Evolutionary conservation across 92 coral and sea anemone genomes (phyloP).

Genomic region (Paragorgia papillata): DNA sequence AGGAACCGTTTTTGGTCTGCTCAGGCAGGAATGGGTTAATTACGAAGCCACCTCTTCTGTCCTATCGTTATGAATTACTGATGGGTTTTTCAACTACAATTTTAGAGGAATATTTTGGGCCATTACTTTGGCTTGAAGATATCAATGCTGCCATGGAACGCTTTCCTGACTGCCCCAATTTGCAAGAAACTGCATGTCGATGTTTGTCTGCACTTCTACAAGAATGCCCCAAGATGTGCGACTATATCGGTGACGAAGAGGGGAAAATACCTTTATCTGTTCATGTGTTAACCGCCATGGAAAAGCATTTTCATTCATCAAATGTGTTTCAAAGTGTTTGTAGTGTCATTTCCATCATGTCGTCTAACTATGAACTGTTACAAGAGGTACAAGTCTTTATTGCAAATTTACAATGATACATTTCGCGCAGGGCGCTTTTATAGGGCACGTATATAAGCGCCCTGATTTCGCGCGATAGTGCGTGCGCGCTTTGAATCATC

Average conservation of each 20-base stretch:
- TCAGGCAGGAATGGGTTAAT: too few relatives aligned
- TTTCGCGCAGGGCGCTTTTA: too few relatives aligned
- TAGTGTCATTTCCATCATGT: constrained; percentile 61
- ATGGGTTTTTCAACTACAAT: constrained; percentile 4
- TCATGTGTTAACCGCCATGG: constrained; percentile 69
- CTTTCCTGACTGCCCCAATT: constrained; percentile 69
- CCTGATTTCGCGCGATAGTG: too few relatives aligned
- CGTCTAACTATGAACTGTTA: constrained; percentile 54
- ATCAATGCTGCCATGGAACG: constrained; percentile 76
- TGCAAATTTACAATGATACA: neutral
- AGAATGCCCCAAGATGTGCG: constrained; percentile 61
- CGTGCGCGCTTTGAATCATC: too few relatives aligned
- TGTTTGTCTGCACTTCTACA: constrained; percentile 64
- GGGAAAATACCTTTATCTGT: constrained; percentile 66
- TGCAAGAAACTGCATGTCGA: constrained; percentile 68
- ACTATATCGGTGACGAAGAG: constrained; percentile 62
- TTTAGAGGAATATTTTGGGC: constrained; percentile 48
- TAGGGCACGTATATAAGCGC: too few relatives aligned
- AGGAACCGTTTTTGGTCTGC: too few relatives aligned
- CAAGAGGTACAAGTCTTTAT: constrained; percentile 61
- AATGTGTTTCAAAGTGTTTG: constrained; percentile 68
- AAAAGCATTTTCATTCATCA: constrained; percentile 58
- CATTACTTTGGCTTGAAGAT: constrained; percentile 63
- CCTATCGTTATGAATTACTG: too few relatives aligned
- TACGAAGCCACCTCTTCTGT: too few relatives aligned